Evolutionary conservation across 2,888 invertebrate species (phyloP).

Genomic region (Sisyra nigra): DNA sequence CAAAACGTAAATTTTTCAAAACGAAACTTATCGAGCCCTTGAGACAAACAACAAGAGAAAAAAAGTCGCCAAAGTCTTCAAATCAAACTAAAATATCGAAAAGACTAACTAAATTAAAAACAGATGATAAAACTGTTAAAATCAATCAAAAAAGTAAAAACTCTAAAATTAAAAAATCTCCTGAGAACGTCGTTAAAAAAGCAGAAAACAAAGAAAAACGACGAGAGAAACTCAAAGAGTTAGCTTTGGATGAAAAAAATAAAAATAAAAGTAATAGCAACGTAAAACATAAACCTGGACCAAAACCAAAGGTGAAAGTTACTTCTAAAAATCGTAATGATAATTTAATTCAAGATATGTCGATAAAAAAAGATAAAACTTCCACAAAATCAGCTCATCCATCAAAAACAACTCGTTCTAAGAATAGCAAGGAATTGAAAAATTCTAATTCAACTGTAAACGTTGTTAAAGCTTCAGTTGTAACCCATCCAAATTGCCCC

Average conservation of each 20-base stretch:
- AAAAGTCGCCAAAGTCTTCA: too few relatives aligned
- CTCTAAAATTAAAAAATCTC: not conserved
- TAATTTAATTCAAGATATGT: not conserved
- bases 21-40: too few relatives aligned
- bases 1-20: too few relatives aligned
- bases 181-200: not conserved
- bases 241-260: not conserved
- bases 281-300: not conserved
- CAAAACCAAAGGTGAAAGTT: slow-evolving; percentile 3
- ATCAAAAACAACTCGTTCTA: not conserved
- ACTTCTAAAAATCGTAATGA: slow-evolving; percentile 1
- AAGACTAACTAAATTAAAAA: not conserved
- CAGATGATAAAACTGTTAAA: not conserved
- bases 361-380: not conserved
- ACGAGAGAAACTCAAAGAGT: slow-evolving; percentile 2
- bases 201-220: not conserved
- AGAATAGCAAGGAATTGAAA: not conserved
- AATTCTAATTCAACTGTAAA: not conserved
- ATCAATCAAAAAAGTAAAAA: not conserved
- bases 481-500: too few relatives aligned
- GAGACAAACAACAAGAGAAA: too few relatives aligned
- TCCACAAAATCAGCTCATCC: not conserved
- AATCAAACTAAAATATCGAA: not conserved
- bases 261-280: not conserved
- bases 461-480: too few relatives aligned